Conservation (phyloP, 2,113 vertebrate species). For the Elanus axillaris region DNA sequence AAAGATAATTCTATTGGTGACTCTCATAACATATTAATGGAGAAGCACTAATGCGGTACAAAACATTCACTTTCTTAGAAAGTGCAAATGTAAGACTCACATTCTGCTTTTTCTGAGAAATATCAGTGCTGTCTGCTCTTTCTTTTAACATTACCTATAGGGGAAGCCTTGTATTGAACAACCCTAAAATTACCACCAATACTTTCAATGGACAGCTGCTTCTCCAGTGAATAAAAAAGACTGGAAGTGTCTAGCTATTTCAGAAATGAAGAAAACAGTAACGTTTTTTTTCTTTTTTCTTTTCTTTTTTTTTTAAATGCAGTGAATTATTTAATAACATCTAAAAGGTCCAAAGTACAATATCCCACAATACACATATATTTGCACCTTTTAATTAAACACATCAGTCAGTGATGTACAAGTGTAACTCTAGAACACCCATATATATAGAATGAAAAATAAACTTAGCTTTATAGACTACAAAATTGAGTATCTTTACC, state of each 20-base stretch:
- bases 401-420: neutral
- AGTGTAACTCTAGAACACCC: neutral
- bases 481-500: neutral
- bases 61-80: slow-evolving; percentile 51
- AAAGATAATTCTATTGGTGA: slow-evolving; percentile 38
- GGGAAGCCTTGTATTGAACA: neutral
- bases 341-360: neutral
- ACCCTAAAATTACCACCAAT: neutral
- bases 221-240: neutral
- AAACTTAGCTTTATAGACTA: neutral
- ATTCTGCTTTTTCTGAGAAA: neutral
- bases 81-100: neutral
- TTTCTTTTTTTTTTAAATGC: neutral
- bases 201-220: neutral
- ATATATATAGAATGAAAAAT: neutral
- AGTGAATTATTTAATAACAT: neutral
- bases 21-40: neutral
- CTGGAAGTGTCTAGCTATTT: neutral
- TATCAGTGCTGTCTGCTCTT: neutral
- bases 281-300: no score
- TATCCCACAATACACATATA: neutral
- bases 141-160: neutral
- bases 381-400: neutral
- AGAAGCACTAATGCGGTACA: slow-evolving; percentile 21
- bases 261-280: neutral